These are phyloP conservation scores for Drosophila seclusa DNA, from an alignment of 2,888 invertebrate genomes.

Conservation along the genomic window DNA sequence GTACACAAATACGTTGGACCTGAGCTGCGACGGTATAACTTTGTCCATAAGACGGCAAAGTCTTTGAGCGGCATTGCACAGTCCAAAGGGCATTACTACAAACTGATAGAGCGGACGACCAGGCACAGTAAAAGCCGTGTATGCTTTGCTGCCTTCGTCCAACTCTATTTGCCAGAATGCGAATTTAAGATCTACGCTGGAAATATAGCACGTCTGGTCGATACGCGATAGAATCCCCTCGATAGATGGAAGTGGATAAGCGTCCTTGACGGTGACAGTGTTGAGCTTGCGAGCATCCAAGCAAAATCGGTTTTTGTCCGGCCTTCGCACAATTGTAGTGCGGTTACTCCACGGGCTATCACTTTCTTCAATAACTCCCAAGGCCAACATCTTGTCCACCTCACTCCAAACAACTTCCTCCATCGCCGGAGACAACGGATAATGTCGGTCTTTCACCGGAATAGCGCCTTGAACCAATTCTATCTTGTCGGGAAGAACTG, in stretches of 20 bases:
- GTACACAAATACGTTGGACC: conserved; percentile 11
- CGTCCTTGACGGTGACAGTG: conserved; percentile 5
- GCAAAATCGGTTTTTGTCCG: no score
- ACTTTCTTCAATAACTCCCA: no score
- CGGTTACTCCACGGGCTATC: no score
- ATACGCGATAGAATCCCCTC: conserved; percentile 10
- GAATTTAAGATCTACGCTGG: background rate
- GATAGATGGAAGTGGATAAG: background rate
- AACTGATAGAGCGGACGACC: conserved; percentile 1
- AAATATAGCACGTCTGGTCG: background rate
- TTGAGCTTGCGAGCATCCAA: background rate
- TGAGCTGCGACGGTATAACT: conserved; percentile 11
- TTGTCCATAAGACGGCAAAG: conserved; percentile 9
- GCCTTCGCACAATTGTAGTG: no score
- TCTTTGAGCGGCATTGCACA: conserved; percentile 7
- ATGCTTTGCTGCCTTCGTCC: conserved; percentile 1
- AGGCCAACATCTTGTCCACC: no score
- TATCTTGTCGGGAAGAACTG: no score
- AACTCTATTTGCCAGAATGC: conserved; percentile 12
- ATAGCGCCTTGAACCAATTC: no score
- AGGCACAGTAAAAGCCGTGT: conserved; percentile 14
- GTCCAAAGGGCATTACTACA: background rate
- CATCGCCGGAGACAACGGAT: no score
- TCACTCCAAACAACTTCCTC: no score
- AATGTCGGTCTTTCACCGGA: no score